phyloP scores from a whole-genome alignment of 2,797 vertebrate species.

The Pempheris klunzingeri region DNA sequence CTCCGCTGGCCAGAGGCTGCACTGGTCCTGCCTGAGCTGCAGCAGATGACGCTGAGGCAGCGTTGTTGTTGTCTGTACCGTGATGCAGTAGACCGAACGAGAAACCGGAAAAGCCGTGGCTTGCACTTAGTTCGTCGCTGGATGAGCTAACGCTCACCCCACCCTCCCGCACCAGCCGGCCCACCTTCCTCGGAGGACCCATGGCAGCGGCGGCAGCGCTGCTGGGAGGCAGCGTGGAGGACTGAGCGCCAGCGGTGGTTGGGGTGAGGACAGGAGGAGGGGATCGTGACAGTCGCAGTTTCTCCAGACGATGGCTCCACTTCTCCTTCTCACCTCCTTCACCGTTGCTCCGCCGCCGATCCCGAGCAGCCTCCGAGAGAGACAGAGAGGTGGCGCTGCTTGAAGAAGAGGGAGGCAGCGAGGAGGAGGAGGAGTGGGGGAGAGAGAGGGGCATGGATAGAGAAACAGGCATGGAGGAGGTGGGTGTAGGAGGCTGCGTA shows the following conservation, averaged over 20 bases:
- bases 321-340: constrained; percentile 89
- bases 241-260: constrained; percentile 28
- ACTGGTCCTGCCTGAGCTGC: constrained; percentile 69
- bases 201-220: constrained; percentile 48
- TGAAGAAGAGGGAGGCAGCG: constrained; percentile 85
- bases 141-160: constrained; percentile 85
- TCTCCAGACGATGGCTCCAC: constrained; percentile 93
- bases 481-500: constrained; percentile 78
- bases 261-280: constrained; percentile 78
- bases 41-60: constrained; percentile 55
- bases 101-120: constrained; percentile 82
- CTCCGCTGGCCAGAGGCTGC: constrained; percentile 70
- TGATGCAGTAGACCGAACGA: constrained; percentile 85
- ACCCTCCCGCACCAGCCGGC: constrained; percentile 85
- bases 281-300: constrained; percentile 89
- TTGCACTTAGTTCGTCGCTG: constrained; percentile 78
- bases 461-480: constrained; percentile 83
- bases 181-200: constrained; percentile 84
- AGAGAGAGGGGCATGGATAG: constrained; percentile 85
- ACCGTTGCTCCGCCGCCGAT: constrained; percentile 85
- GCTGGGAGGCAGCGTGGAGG: constrained; percentile 75
- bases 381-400: constrained; percentile 88
- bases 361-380: constrained; percentile 80
- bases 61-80: constrained; percentile 74
- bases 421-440: constrained; percentile 87